A percentile compares a stretch with the other conserved stretches of the same genome.
These are phyloP conservation scores for Neomonachus schauinslandi DNA, from an alignment of 2,113 vertebrate species.

Conservation along the genomic window DNA sequence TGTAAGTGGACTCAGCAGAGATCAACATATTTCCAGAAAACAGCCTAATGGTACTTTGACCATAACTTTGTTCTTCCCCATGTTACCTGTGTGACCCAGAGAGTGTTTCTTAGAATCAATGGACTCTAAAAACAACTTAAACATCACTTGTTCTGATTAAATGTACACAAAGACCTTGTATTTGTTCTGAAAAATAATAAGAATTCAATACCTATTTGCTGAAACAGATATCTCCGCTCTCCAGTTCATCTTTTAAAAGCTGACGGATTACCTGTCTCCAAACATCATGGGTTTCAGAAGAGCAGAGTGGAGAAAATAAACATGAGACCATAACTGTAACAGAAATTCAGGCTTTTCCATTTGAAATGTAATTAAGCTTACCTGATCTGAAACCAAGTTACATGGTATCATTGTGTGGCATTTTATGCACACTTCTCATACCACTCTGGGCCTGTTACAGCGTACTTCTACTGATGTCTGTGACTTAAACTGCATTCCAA, in stretches of 20 bases:
- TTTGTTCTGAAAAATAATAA: not conserved
- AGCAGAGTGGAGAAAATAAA: not conserved
- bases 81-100: not conserved
- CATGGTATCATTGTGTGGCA: not conserved
- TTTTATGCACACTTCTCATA: not conserved
- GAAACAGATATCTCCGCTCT: not conserved
- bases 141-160: not conserved
- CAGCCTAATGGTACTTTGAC: not conserved
- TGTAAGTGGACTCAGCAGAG: not conserved
- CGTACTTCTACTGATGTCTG: not conserved
- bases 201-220: not conserved
- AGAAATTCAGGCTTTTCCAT: not conserved
- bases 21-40: not conserved
- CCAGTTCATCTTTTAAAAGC: not conserved
- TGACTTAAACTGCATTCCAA: not conserved
- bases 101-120: not conserved
- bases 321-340: not conserved
- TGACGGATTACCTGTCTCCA: not conserved
- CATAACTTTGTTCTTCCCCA: not conserved
- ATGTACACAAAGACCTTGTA: not conserved
- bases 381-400: not conserved
- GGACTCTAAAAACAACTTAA: not conserved
- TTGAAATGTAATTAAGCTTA: not conserved
- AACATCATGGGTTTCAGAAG: not conserved
- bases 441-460: not conserved